Percentiles rank a stretch among this genome's conserved stretches.
These are phyloP conservation scores for Syngnathus scovelli DNA, from an alignment of 2,113 vertebrate species.

Conservation along the genomic window DNA sequence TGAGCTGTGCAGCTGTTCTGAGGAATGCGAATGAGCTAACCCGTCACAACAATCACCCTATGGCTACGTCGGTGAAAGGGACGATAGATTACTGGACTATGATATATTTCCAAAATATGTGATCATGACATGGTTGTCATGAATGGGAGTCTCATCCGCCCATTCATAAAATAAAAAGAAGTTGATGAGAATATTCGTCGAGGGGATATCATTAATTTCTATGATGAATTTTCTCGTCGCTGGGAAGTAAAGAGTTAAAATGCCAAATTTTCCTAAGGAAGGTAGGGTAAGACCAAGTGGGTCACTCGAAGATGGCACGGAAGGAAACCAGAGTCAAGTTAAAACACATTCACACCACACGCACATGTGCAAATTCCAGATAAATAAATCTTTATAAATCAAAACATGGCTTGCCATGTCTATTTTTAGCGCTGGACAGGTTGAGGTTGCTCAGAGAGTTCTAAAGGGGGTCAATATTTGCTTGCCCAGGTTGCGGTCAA, in stretches of 20 bases:
- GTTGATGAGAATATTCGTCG: too few species aligned
- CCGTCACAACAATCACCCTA: slow-evolving; percentile 1
- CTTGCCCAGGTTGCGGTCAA: not conserved
- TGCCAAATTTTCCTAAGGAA: too few species aligned
- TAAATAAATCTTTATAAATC: not conserved
- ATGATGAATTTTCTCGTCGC: too few species aligned
- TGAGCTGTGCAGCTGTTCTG: slow-evolving; percentile 11
- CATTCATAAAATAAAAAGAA: too few species aligned
- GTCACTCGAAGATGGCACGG: too few species aligned
- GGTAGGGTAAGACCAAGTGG: not conserved
- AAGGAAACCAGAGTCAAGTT: not conserved
- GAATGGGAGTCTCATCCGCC: too few species aligned
- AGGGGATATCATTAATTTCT: too few species aligned
- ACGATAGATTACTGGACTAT: not conserved
- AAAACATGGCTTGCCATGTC: not conserved
- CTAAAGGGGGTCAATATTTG: not conserved
- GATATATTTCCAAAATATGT: not conserved
- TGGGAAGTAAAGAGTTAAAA: too few species aligned
- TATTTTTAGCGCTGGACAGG: not conserved
- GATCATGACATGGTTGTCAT: not conserved
- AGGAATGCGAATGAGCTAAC: slow-evolving; percentile 2
- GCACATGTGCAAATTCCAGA: not conserved
- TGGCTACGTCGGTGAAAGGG: not conserved
- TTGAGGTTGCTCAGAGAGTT: not conserved
- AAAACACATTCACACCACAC: too few species aligned